Conservation (phyloP, 1,140 invertebrate genomes). For the Scaptomyza montana region DNA sequence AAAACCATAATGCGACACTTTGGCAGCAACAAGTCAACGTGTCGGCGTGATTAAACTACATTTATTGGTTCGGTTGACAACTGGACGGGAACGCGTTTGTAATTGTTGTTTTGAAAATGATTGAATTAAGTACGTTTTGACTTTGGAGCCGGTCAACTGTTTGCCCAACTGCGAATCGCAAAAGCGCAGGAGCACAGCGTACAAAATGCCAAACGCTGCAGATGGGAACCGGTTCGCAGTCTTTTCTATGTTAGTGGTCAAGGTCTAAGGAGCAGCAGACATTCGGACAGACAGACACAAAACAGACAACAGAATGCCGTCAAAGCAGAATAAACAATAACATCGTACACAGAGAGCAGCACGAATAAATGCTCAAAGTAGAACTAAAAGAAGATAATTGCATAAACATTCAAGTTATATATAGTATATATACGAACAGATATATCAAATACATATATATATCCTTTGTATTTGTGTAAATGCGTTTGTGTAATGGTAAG, state of each 20-base stretch:
- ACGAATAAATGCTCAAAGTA: constrained; percentile 51
- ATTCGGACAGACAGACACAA: constrained; percentile 31
- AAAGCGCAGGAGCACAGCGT: constrained; percentile 2
- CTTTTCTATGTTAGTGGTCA: constrained; percentile 83
- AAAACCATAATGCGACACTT: constrained; percentile 36
- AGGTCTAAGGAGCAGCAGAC: constrained; percentile 81
- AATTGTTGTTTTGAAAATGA: constrained; percentile 59
- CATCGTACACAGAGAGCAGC: constrained; percentile 38
- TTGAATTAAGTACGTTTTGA: constrained; percentile 45
- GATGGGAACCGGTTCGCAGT: constrained; percentile 57
- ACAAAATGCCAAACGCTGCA: constrained; percentile 13
- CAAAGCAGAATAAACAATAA: constrained; percentile 72
- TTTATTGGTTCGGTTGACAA: constrained; percentile 67
- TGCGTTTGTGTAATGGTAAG: constrained; percentile 4
- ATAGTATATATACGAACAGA: constrained; percentile 15
- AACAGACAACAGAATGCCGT: constrained; percentile 46
- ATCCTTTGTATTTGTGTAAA: not conserved
- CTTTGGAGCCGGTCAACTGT: constrained; percentile 29
- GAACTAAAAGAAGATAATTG: constrained; percentile 63
- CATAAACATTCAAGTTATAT: constrained; percentile 64
- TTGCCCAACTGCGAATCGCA: not conserved
- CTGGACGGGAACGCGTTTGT: constrained; percentile 41
- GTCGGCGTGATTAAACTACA: constrained; percentile 48
- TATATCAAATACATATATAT: constrained; percentile 12
- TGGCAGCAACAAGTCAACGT: constrained; percentile 37